Base-by-base conservation (phyloP, 2,797 vertebrate genomes). In the Numenius phaeopus region DNA sequence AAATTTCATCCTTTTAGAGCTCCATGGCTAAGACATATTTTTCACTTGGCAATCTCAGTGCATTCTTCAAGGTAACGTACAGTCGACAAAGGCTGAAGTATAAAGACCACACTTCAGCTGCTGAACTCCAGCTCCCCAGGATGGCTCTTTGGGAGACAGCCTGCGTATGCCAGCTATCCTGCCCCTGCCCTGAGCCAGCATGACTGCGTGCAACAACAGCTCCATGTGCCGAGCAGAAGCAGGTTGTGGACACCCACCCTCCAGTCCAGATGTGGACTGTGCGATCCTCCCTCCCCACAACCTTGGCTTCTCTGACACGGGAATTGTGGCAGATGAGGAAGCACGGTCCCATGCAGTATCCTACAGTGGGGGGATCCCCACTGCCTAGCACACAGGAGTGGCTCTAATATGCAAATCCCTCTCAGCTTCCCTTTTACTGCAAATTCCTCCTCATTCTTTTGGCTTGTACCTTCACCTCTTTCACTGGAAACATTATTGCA, bases 121-220 rank as follows among this genome's bases (percentile, higher is more conserved):
- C 39, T 70, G 18, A 14, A 39, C 42, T 82, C 47, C 1, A 0
- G 15, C 39, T 87, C 32, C 44, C 44, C 3, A 1, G 20, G 66
- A 15, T 1, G 14, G 30, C 50, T 91, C 26, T 70, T 19, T 32
- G 72, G 49, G 85, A 78, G 49, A 8, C 47, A 70, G 52, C 44
- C 55, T 30, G 7, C 1, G 1, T 34, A 2, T 42, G 64, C 65
- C 71, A 61, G 67, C 67, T 89, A 59, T 66, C 82, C 67, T 73
- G 49, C n/a, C 50, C 37, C 59, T 62, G 39, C 54, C 61, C 82
- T 3, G 5, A 29, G 67, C 64, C 71, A 67, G 71, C 40, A 24
- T 0, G 0, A 17, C 64, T 37, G 23, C 2, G 0, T 32, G 24
- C 32, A 57, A 20, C 2, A 57, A 6, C 66, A 49, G 42, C 8